Evolutionary conservation across 1,140 invertebrate genomes (phyloP).

Genomic region (Euglossa dilemma): DNA sequence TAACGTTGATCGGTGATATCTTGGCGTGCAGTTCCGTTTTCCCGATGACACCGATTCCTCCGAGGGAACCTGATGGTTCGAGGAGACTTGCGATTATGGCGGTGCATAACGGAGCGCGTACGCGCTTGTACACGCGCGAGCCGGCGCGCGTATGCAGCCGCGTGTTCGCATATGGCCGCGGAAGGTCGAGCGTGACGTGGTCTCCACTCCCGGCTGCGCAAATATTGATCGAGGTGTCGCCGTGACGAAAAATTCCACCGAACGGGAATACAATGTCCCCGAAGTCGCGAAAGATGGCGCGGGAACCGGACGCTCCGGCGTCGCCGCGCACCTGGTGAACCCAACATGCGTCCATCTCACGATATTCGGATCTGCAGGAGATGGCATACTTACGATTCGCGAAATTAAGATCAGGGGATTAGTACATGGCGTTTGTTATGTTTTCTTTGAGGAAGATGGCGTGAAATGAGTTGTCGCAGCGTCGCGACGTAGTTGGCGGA

Average conservation of each 20-base stretch:
- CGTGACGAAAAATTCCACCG: slow-evolving; percentile 79
- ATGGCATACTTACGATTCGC: no score
- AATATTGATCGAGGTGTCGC: slow-evolving; percentile 80
- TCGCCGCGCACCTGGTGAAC: background rate
- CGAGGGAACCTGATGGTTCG: background rate
- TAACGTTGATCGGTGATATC: no score
- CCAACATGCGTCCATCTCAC: no score
- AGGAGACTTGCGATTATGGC: background rate
- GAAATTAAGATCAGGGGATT: no score
- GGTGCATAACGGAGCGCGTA: background rate
- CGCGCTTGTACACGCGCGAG: slow-evolving; percentile 30
- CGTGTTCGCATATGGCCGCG: slow-evolving; percentile 75
- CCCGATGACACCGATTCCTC: no score
- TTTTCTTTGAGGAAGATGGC: slow-evolving; percentile 47
- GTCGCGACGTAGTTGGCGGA: no score
- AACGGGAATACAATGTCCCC: slow-evolving; percentile 71
- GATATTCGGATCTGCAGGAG: background rate
- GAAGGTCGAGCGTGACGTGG: slow-evolving; percentile 78
- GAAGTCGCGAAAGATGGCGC: slow-evolving; percentile 61
- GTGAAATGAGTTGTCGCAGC: no score
- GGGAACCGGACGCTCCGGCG: slow-evolving; percentile 16
- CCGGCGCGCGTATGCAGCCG: slow-evolving; percentile 52
- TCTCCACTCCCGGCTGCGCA: slow-evolving; percentile 78
- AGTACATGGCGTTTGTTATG: no score
- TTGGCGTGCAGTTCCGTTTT: no score